Percentiles rank a stretch among this genome's conserved stretches.
These are phyloP conservation scores for Malachius bipustulatus DNA, from an alignment of 2,888 invertebrate genomes.

Conservation along the genomic window DNA sequence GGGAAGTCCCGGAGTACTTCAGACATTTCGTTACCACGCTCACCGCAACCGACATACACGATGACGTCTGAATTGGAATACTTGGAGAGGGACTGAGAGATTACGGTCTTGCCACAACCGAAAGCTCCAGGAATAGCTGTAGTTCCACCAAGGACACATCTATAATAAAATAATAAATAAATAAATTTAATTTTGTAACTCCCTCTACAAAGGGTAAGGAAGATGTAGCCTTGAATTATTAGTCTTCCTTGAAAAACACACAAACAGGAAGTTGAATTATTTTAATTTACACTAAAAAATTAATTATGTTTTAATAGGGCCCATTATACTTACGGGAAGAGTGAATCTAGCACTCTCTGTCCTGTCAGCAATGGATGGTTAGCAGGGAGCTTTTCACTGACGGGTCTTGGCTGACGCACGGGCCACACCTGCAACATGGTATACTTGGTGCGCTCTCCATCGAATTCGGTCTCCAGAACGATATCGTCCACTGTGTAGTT, in stretches of 20 bases:
- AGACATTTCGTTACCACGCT: conserved; percentile 99
- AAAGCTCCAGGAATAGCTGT: conserved; percentile 99
- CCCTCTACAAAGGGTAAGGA: no score
- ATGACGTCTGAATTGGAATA: conserved; percentile 99
- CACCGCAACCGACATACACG: conserved; percentile 98
- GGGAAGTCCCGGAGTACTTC: conserved; percentile 99
- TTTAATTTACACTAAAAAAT: no score
- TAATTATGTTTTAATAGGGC: no score
- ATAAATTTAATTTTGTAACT: no score
- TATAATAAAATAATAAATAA: conserved; percentile 35
- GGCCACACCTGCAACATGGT: conserved; percentile 99
- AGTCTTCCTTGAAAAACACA: no score
- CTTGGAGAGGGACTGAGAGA: conserved; percentile 98
- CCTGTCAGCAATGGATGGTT: conserved; percentile 97
- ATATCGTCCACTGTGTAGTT: conserved; percentile 89
- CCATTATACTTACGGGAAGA: conserved; percentile 86
- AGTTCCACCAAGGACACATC: conserved; percentile 96
- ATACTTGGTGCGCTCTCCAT: conserved; percentile 83
- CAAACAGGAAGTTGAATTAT: no score
- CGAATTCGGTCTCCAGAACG: conserved; percentile 97
- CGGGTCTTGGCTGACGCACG: conserved; percentile 93
- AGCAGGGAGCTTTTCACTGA: conserved; percentile 95
- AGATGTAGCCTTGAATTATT: no score
- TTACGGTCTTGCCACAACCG: conserved; percentile 99
- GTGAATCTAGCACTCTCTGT: conserved; percentile 93